These are phyloP conservation scores for Melopsittacus undulatus DNA, from an alignment of 2,797 vertebrate genomes.

Conservation along the genomic window DNA sequence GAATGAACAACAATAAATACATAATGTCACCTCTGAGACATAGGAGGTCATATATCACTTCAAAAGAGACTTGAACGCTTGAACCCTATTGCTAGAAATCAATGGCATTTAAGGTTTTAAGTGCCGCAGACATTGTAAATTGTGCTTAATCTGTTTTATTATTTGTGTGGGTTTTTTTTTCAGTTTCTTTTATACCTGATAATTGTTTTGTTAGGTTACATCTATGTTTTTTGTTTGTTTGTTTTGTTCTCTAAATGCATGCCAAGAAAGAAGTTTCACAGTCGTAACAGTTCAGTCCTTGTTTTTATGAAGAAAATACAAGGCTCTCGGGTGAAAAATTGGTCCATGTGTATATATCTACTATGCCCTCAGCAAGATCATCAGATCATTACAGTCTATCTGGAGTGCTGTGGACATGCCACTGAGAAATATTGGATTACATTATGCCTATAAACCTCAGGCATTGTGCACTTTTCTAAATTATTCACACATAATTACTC, in stretches of 20 bases:
- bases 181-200: background rate
- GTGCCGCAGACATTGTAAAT: background rate
- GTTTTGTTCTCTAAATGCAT: background rate
- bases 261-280: background rate
- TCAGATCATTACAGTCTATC: background rate
- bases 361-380: background rate
- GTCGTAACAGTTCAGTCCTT: background rate
- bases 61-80: background rate
- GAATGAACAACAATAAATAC: background rate
- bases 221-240: background rate
- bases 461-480: slow-evolving; percentile 68
- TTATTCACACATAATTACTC: slow-evolving; percentile 71
- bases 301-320: background rate
- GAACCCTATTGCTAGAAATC: background rate
- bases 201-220: background rate
- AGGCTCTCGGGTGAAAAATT: background rate
- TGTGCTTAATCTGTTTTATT: background rate
- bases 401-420: background rate
- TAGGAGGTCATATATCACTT: background rate
- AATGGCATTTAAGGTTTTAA: background rate
- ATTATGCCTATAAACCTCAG: slow-evolving; percentile 52
- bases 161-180: fast-evolving
- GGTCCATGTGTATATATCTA: background rate
- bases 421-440: slow-evolving; percentile 62
- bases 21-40: background rate